Conservation (phyloP, 1,140 invertebrate genomes). For the Thrips palmi region DNA sequence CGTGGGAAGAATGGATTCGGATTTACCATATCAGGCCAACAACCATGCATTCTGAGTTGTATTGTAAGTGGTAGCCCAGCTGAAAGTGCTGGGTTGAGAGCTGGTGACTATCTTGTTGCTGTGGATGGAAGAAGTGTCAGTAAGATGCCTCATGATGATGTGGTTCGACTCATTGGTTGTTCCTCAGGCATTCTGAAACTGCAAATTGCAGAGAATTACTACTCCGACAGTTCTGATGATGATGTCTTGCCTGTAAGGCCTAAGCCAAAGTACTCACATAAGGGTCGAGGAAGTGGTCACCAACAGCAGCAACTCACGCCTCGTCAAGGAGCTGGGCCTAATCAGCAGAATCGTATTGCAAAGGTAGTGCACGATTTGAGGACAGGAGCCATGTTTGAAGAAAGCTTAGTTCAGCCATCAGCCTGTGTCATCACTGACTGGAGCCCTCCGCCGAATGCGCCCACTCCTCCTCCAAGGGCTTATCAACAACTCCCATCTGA, state of each 20-base stretch:
- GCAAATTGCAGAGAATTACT: slow-evolving; percentile 77
- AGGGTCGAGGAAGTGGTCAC: slow-evolving; percentile 19
- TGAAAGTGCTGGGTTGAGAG: slow-evolving; percentile 63
- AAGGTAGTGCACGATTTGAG: slow-evolving; percentile 34
- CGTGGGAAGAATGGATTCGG: slow-evolving; percentile 74
- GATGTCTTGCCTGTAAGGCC: slow-evolving; percentile 34
- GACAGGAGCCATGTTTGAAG: slow-evolving; percentile 31
- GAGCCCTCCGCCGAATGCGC: slow-evolving; percentile 24
- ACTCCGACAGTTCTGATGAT: slow-evolving; percentile 67
- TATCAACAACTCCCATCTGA: slow-evolving; percentile 14
- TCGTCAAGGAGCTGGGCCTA: slow-evolving; percentile 14
- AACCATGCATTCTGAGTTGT: slow-evolving; percentile 74
- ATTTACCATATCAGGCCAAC: slow-evolving; percentile 85
- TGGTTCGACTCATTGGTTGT: slow-evolving; percentile 73
- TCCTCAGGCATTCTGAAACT: slow-evolving; percentile 60
- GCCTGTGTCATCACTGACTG: slow-evolving; percentile 22
- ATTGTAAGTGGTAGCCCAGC: slow-evolving; percentile 72
- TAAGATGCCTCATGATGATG: slow-evolving; percentile 77
- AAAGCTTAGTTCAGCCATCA: slow-evolving; percentile 16
- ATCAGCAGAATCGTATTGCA: slow-evolving; percentile 26
- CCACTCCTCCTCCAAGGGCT: slow-evolving; percentile 25
- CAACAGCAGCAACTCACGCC: slow-evolving; percentile 16
- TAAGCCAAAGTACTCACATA: slow-evolving; percentile 44
- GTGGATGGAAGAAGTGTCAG: slow-evolving; percentile 81
- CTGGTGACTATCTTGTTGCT: slow-evolving; percentile 79